Base-by-base conservation (phyloP, 2,888 invertebrate genomes). In the Amorpha juglandis region DNA sequence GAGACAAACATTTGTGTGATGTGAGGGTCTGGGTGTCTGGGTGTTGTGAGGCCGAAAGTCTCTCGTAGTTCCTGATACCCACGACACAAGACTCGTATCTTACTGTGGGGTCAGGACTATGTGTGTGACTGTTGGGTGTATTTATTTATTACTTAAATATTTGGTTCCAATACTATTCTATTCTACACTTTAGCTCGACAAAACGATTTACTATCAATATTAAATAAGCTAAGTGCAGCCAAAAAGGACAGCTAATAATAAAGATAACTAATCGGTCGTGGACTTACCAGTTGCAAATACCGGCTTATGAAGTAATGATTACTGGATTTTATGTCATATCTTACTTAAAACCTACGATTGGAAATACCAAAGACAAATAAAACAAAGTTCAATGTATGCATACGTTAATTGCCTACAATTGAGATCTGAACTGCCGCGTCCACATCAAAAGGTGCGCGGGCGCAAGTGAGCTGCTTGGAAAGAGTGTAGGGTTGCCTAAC, bases 331-430 rank as follows among this genome's bases (percentile, higher is more conserved):
- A 38, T 16, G 16, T 35, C 16, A n/a, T 38, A n/a, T 16, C 38
- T 55, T 38, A 58, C 58, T 58, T 58, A 58, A 58, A 19, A 19
- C 19, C 42, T 19, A 50, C 8, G 38, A 58, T 42, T 58, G 38
- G 58, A 38, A 42, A 58, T 58, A 19, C 19, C 38, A 42, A 42
- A 58, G 16, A 42, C 12, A 58, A 58, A 58, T 38, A 58, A 53
- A 58, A 58, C 38, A 16, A 11, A 16, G 38, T 38, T 42, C 58
- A 42, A 19, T 58, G 51, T 63, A 63, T 63, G 63, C 63, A 50
- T 51, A 63, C 48, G 63, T 63, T 51, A 63, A 63, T 63, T 51
- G 63, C 63, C 35, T 51, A 63, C 63, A 63, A 63, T 63, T 51
- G 63, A 63, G 51, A 51, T 51, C 38, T 63, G 33, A 63, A 51